Evolutionary conservation across 2,113 vertebrate genomes (phyloP).

Genomic region (Turdus rufiventris): DNA sequence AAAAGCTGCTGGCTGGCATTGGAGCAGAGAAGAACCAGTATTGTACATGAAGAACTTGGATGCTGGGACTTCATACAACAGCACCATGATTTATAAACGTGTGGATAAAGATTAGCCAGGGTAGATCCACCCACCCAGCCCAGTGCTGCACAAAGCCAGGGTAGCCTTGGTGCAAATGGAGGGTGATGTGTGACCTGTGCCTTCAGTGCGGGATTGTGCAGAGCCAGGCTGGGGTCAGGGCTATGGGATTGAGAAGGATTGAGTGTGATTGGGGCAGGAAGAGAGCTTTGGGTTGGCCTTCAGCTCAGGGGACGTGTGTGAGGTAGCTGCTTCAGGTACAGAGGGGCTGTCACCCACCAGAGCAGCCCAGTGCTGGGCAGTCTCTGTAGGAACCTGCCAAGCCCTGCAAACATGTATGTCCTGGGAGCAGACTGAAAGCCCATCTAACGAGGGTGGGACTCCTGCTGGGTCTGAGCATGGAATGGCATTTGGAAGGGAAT

Average conservation of each 20-base stretch:
- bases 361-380: neutral
- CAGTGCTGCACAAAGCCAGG: neutral
- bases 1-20: neutral
- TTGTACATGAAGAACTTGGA: neutral
- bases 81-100: accelerated
- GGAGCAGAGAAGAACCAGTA: neutral
- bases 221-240: neutral
- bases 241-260: accelerated
- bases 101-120: neutral
- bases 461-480: no score
- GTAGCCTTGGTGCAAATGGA: neutral
- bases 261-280: neutral
- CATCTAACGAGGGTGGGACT: no score
- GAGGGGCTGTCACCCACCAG: neutral
- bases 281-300: neutral
- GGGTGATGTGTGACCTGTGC: accelerated
- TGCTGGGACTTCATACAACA: neutral
- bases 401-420: neutral
- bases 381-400: neutral
- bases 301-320: neutral
- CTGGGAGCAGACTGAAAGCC: neutral
- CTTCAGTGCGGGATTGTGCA: accelerated
- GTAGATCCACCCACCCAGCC: no score
- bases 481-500: neutral
- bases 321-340: neutral